These are phyloP conservation scores for Gopherus flavomarginatus DNA, from an alignment of 2,113 vertebrate genomes.

Conservation along the genomic window DNA sequence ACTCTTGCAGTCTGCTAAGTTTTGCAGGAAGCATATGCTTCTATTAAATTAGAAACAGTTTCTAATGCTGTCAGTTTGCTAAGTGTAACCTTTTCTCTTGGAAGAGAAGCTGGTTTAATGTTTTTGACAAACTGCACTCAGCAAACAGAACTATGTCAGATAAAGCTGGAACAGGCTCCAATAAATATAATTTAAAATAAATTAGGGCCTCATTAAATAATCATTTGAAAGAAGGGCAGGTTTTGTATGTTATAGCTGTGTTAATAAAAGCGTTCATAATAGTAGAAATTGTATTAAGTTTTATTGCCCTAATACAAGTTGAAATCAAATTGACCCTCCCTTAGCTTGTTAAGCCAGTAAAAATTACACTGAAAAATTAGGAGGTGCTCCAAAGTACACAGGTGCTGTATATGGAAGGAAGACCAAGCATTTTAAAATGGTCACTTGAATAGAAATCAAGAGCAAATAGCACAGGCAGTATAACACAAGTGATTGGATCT, in stretches of 20 bases:
- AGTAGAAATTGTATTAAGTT: conserved; percentile 47
- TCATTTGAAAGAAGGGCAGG: conserved; percentile 68
- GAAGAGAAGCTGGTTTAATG: conserved; percentile 41
- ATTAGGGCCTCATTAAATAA: conserved; percentile 74
- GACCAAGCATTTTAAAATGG: not conserved
- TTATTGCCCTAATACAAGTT: conserved; percentile 41
- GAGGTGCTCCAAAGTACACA: not conserved
- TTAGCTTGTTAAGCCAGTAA: conserved; percentile 57
- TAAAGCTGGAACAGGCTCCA: conserved; percentile 60
- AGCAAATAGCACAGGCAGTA: not conserved
- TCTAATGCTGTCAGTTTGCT: conserved; percentile 62
- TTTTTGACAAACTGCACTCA: conserved; percentile 52
- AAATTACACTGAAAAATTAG: not conserved
- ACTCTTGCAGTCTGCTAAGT: conserved; percentile 15
- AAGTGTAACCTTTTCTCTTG: conserved; percentile 38
- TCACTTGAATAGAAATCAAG: not conserved
- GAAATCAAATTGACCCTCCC: conserved; percentile 33
- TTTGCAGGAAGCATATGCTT: conserved; percentile 65
- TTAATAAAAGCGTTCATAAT: conserved; percentile 68
- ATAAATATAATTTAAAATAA: conserved; percentile 72
- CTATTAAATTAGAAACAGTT: conserved; percentile 60
- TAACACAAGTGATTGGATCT: not conserved
- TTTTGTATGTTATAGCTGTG: conserved; percentile 43
- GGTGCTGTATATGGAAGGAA: not conserved
- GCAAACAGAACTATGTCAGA: conserved; percentile 40